These are phyloP conservation scores for Leptura quadrifasciata DNA, from an alignment of 2,888 invertebrate genomes.

Conservation along the genomic window DNA sequence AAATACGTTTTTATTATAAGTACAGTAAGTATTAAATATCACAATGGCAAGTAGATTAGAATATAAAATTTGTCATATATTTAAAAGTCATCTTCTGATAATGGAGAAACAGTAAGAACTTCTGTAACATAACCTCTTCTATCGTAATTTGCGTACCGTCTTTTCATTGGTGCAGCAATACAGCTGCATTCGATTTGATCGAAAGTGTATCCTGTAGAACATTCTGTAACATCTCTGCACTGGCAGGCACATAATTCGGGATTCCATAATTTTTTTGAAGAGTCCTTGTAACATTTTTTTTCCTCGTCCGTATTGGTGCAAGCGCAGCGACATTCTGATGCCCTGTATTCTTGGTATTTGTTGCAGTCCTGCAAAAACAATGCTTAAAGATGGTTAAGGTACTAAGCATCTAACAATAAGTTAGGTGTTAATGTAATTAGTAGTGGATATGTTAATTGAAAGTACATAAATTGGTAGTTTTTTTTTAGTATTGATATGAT, in stretches of 20 bases:
- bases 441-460: no score
- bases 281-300: slow-evolving; percentile 76
- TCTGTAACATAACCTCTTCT: slow-evolving; percentile 35
- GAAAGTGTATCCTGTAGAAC: slow-evolving; percentile 79
- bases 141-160: slow-evolving; percentile 45
- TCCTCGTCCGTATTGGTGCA: slow-evolving; percentile 79
- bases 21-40: slow-evolving; percentile 40
- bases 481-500: no score
- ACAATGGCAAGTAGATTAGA: slow-evolving; percentile 33
- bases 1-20: slow-evolving; percentile 32
- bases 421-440: no score
- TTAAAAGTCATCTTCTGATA: slow-evolving; percentile 10
- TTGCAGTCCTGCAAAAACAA: slow-evolving; percentile 76
- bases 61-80: slow-evolving; percentile 9
- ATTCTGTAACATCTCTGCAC: slow-evolving; percentile 76
- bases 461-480: no score
- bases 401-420: no score
- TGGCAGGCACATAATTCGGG: slow-evolving; percentile 77
- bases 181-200: slow-evolving; percentile 78
- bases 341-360: slow-evolving; percentile 76
- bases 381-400: background rate
- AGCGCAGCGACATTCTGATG: slow-evolving; percentile 77
- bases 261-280: slow-evolving; percentile 78
- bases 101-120: slow-evolving; percentile 7
- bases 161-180: slow-evolving; percentile 63